Base-by-base conservation (phyloP, 2,888 invertebrate genomes). In the Callyntrura sp. region DNA sequence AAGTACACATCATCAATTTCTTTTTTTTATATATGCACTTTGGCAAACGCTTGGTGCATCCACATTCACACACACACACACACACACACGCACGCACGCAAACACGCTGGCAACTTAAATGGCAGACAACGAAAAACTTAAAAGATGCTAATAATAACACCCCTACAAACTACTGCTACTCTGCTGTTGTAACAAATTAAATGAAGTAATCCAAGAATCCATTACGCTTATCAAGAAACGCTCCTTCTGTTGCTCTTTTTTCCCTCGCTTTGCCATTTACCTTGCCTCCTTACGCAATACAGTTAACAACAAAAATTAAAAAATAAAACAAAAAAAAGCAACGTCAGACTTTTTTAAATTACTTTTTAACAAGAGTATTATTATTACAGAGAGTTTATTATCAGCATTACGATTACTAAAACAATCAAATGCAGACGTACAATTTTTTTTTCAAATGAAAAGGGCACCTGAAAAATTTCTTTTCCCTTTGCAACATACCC, bases 121-220 rank as follows among this genome's bases (percentile, higher is more conserved):
- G 57, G 5, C 11, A n/a, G n/a, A n/a, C n/a, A n/a, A 57, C 8
- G 17, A 11, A 57, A 8, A n/a, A 55, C 2, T 17, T 4, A 57
- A 23, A 6, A 0, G 25, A 20, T 11, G 0, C 25, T 23, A 23
- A 6, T 12, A 62, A 20, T 57, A 1, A 2, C 14, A 14, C 57
- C 5, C 57, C 6, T n/a, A 5, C n/a, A 57, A 57, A 23, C n/a
- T n/a, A n/a, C n/a, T n/a, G n/a, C n/a, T n/a, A n/a, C n/a, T n/a
- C n/a, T n/a, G n/a, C n/a, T n/a, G n/a, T n/a, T n/a, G 23, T 12
- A 9, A 20, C 17, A 70, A 70, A 45, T 70, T 45, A 45, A 70
- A 70, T 70, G 17, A 70, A 70, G 70, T 45, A 70, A 45, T 70
- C 1, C n/a, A 23, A 62, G 70, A 70, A 70, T 45, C 43, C 70